Percentiles rank a stretch among this genome's conserved stretches.
Evolutionary conservation across 1,140 invertebrate genomes (phyloP).

Genomic region (Ladona fulva): DNA sequence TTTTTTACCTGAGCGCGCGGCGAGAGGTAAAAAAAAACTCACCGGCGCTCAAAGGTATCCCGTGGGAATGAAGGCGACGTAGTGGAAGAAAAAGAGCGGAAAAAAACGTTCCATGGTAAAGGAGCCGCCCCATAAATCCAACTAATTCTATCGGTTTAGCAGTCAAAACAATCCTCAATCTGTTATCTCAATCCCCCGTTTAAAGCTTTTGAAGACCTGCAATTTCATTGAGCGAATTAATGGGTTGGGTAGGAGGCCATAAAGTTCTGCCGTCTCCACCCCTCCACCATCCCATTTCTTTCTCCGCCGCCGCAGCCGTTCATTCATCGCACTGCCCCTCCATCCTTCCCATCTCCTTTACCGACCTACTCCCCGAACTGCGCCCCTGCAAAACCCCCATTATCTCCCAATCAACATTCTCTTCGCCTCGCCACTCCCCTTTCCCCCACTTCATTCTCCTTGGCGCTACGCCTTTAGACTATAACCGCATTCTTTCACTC

Average conservation of each 20-base stretch:
- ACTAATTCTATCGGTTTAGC: conserved; percentile 9
- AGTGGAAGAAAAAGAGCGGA: too few species aligned
- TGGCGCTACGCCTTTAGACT: not conserved
- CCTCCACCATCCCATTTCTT: not conserved
- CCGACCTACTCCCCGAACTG: not conserved
- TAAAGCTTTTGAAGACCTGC: not conserved
- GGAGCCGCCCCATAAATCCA: not conserved
- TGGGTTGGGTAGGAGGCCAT: not conserved
- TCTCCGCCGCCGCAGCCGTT: not conserved
- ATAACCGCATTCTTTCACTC: conserved; percentile 4
- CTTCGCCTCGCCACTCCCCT: not conserved
- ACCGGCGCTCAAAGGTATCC: too few species aligned
- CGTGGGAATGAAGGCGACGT: too few species aligned
- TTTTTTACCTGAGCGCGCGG: too few species aligned
- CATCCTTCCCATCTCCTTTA: not conserved
- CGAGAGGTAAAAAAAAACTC: too few species aligned
- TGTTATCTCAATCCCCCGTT: not conserved
- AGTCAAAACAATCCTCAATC: not conserved
- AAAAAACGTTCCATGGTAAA: too few species aligned
- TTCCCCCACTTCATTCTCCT: not conserved
- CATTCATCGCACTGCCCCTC: not conserved
- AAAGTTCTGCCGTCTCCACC: not conserved
- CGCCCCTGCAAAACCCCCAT: not conserved
- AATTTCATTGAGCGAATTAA: conserved; percentile 7
- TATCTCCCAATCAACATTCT: not conserved